phyloP scores from a whole-genome alignment of 1,140 invertebrate genomes.

The Drosophila parvula region DNA sequence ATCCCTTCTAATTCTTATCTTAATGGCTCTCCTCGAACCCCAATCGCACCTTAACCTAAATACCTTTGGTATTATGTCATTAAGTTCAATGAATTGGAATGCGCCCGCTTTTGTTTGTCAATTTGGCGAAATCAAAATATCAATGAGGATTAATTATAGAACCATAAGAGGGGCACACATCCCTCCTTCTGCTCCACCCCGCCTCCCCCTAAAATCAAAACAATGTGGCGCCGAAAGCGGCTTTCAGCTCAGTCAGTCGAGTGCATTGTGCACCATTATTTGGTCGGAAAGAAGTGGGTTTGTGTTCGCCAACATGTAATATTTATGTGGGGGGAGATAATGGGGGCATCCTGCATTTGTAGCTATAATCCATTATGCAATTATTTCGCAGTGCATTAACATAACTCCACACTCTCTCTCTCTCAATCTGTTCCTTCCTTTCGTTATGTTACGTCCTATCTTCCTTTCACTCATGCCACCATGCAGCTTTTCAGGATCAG shows the following conservation, averaged over 20 bases:
- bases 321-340: not conserved
- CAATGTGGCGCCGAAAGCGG: slow-evolving; percentile 5
- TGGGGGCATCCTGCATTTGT: slow-evolving; percentile 18
- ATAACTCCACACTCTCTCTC: slow-evolving; percentile 56
- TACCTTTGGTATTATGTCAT: slow-evolving; percentile 21
- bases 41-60: not conserved
- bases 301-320: slow-evolving; percentile 10
- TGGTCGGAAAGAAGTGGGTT: slow-evolving; percentile 14
- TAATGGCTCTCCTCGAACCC: not conserved
- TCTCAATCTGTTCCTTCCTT: slow-evolving; percentile 41
- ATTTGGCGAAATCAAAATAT: slow-evolving; percentile 48
- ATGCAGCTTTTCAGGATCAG: slow-evolving; percentile 97
- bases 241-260: slow-evolving; percentile 24
- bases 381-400: slow-evolving; percentile 70
- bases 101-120: slow-evolving; percentile 22
- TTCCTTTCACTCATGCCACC: slow-evolving; percentile 52
- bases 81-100: slow-evolving; percentile 28
- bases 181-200: no score
- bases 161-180: not conserved
- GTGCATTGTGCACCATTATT: slow-evolving; percentile 30
- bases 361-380: slow-evolving; percentile 59
- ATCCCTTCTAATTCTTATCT: not conserved
- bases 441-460: slow-evolving; percentile 10
- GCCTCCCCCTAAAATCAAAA: not conserved
- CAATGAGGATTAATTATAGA: slow-evolving; percentile 40